Conservation (phyloP, 92 coral and sea anemone genomes). For the Nematostella vectensis region DNA sequence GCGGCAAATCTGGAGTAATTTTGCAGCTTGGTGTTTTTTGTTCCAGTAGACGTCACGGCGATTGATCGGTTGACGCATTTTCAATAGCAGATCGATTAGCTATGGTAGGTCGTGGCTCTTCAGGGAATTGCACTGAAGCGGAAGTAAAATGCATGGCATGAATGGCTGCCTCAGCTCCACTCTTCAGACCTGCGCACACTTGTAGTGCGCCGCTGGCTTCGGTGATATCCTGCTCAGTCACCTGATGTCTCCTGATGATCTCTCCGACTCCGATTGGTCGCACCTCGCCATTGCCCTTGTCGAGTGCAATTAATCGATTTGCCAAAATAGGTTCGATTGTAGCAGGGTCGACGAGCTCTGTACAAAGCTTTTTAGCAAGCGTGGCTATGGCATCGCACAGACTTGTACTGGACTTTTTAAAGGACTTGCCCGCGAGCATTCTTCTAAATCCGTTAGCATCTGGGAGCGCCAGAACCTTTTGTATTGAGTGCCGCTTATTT, state of each 20-base stretch:
- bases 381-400: constrained; percentile 10
- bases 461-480: too few relatives aligned
- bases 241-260: constrained; percentile 9
- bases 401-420: constrained; percentile 2
- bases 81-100: too few relatives aligned
- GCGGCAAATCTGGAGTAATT: too few relatives aligned
- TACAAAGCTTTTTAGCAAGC: constrained; percentile 1
- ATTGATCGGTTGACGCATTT: too few relatives aligned
- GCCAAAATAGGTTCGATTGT: constrained; percentile 15
- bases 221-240: constrained; percentile 3
- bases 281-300: constrained; percentile 22
- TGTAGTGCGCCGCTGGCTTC: constrained; percentile 5
- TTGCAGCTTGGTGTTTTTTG: too few relatives aligned
- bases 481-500: too few relatives aligned
- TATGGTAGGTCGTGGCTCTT: too few relatives aligned
- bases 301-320: constrained; percentile 6
- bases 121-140: too few relatives aligned
- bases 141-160: constrained; percentile 8
- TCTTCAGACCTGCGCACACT: constrained; percentile 26
- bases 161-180: constrained; percentile 5
- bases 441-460: too few relatives aligned
- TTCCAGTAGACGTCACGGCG: too few relatives aligned
- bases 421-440: constrained; percentile 15
- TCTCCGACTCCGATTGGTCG: constrained; percentile 22
- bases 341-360: constrained; percentile 5